These are phyloP conservation scores for Plebejus melissa DNA, from an alignment of 2,888 invertebrate genomes.

Conservation along the genomic window DNA sequence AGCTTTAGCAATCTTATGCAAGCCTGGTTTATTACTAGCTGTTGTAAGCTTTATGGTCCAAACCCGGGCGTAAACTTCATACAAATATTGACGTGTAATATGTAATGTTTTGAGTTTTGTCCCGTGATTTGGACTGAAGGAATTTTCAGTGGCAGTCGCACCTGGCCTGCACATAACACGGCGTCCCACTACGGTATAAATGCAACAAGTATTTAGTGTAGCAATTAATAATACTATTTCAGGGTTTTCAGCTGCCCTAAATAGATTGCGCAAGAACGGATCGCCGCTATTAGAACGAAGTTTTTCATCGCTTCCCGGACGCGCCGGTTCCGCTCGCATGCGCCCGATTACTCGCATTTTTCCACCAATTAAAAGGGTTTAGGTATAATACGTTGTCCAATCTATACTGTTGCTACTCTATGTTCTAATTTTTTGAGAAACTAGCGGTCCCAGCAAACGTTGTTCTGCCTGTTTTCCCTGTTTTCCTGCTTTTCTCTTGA, in stretches of 20 bases:
- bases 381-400: not conserved
- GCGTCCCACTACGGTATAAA: constrained; percentile 25
- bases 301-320: constrained; percentile 71
- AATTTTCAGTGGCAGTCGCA: not conserved
- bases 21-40: not conserved
- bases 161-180: not conserved
- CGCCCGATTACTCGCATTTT: constrained; percentile 41
- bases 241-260: constrained; percentile 38
- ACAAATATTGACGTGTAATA: no score
- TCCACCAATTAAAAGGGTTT: constrained; percentile 31
- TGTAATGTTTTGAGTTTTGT: no score
- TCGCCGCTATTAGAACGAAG: constrained; percentile 43
- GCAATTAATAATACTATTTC: constrained; percentile 26
- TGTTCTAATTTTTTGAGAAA: not conserved
- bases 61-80: not conserved
- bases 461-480: no score
- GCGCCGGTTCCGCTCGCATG: constrained; percentile 66
- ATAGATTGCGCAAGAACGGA: constrained; percentile 46
- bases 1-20: not conserved
- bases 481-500: no score
- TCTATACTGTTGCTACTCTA: not conserved
- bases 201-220: constrained; percentile 25
- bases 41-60: not conserved
- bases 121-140: no score
- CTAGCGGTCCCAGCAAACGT: no score